phyloP scores from a whole-genome alignment of 2,113 vertebrate genomes.

The Procavia capensis region DNA sequence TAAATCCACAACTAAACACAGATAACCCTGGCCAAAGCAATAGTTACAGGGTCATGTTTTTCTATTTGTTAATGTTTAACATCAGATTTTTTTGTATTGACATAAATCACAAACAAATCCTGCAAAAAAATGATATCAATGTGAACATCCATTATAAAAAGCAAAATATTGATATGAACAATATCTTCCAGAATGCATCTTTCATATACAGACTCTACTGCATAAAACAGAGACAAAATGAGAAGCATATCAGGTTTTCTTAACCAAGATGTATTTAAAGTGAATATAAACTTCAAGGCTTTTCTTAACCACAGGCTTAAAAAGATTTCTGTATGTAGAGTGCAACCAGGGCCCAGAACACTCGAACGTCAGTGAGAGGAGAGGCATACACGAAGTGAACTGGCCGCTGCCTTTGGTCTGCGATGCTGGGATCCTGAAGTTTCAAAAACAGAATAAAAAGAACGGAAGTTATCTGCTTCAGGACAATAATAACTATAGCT shows the following conservation, averaged over 20 bases:
- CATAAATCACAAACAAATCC: conserved; percentile 73
- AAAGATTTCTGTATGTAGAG: conserved; percentile 57
- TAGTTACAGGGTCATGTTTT: conserved; percentile 72
- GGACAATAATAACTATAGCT: background rate
- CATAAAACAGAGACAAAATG: conserved; percentile 78
- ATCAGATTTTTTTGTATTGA: conserved; percentile 74
- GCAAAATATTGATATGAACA: conserved; percentile 79
- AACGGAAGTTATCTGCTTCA: conserved; percentile 43
- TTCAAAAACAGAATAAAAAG: conserved; percentile 45
- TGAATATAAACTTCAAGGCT: conserved; percentile 64
- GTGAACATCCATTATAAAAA: conserved; percentile 80
- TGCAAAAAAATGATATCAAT: conserved; percentile 70
- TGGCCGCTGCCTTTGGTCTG: conserved; percentile 70
- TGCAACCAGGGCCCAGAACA: background rate
- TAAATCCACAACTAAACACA: conserved; percentile 72
- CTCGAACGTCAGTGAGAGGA: background rate
- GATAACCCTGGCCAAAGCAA: conserved; percentile 62
- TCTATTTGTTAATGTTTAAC: conserved; percentile 66
- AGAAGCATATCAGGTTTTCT: conserved; percentile 52
- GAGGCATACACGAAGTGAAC: conserved; percentile 31
- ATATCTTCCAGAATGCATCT: conserved; percentile 71
- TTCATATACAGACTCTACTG: conserved; percentile 74
- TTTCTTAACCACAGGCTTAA: conserved; percentile 58
- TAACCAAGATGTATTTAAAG: conserved; percentile 45
- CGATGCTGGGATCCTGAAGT: conserved; percentile 20